Conservation (phyloP, 2,888 invertebrate species). For the Aporophyla nigra region DNA sequence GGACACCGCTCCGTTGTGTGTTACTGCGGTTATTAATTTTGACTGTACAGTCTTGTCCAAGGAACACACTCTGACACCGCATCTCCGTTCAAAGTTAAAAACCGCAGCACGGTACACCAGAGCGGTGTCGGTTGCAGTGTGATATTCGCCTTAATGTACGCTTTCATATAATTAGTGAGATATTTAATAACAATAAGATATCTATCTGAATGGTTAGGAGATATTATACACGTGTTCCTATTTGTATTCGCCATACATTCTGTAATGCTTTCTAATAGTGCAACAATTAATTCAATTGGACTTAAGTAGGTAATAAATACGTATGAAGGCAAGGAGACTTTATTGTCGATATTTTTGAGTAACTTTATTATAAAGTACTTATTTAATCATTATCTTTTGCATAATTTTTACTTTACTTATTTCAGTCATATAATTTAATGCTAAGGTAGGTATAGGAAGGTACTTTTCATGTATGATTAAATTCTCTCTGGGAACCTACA, state of each 20-base stretch:
- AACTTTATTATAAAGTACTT: constrained; percentile 7
- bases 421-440: constrained; percentile 7
- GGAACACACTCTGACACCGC: too few relatives aligned
- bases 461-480: neutral
- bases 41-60: neutral
- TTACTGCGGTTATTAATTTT: neutral
- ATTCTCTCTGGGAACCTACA: too few relatives aligned
- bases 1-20: neutral
- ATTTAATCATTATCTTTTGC: constrained; percentile 10
- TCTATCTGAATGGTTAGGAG: constrained; percentile 66
- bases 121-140: too few relatives aligned
- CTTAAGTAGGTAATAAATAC: constrained; percentile 13
- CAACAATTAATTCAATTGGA: constrained; percentile 12
- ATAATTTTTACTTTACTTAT: constrained; percentile 27
- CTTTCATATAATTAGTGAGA: constrained; percentile 64
- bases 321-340: constrained; percentile 49
- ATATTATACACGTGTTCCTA: constrained; percentile 67
- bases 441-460: neutral
- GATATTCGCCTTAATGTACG: constrained; percentile 41
- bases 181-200: constrained; percentile 68
- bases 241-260: constrained; percentile 74
- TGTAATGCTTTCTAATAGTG: constrained; percentile 62
- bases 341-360: constrained; percentile 61
- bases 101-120: too few relatives aligned
- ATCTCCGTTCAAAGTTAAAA: too few relatives aligned